Percentiles rank a stretch among this genome's conserved stretches.
Evolutionary conservation across 1,140 invertebrate genomes (phyloP).

Genomic region (Oncopodura yosiiana): DNA sequence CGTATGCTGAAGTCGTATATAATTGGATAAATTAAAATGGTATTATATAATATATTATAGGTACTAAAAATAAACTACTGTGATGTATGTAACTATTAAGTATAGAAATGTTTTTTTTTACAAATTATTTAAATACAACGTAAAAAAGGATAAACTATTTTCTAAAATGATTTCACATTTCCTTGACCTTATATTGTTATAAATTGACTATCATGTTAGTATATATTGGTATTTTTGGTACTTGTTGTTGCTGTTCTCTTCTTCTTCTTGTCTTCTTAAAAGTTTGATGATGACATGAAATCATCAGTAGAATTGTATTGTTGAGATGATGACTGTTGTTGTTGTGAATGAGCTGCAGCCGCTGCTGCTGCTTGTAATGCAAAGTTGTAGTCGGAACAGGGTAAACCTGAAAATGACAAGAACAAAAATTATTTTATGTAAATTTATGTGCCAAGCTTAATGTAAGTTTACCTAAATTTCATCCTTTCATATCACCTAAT

Average conservation of each 20-base stretch:
- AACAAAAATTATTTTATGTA: no score
- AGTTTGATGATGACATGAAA: conserved; percentile 31
- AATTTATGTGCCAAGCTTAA: no score
- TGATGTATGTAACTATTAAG: no score
- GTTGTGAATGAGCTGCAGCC: conserved; percentile 2
- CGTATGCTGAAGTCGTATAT: no score
- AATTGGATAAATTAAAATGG: no score
- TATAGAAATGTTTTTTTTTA: neutral
- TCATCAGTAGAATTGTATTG: conserved; percentile 32
- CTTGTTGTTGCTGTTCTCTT: conserved; percentile 1
- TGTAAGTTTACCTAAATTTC: no score
- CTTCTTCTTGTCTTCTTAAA: conserved; percentile 17
- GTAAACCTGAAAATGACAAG: no score
- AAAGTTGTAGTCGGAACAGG: conserved; percentile 35
- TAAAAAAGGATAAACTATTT: neutral
- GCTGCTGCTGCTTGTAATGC: conserved; percentile 27
- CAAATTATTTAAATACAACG: neutral
- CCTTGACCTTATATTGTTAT: neutral
- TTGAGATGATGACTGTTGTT: conserved; percentile 19
- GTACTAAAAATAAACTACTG: no score
- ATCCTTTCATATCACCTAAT: conserved; percentile 34
- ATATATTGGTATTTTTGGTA: neutral
- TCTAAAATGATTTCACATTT: neutral
- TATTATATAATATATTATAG: no score
- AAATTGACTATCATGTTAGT: neutral